Evolutionary conservation across 2,113 vertebrate genomes (phyloP).

Genomic region (Burhinus oedicnemus): DNA sequence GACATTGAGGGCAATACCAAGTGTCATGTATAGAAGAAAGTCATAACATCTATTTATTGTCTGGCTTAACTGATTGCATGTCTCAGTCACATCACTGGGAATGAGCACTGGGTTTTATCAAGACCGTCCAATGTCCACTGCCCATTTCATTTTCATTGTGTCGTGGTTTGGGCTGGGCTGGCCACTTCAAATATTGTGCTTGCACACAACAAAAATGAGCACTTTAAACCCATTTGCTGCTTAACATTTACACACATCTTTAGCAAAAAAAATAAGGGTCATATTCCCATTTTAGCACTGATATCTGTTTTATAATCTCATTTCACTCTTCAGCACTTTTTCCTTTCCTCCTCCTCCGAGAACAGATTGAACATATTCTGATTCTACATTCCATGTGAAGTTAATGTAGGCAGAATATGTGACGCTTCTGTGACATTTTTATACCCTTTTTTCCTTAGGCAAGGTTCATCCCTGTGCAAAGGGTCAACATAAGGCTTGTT

Average conservation of each 20-base stretch:
- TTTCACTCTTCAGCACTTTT: not conserved
- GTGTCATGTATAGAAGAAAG: fast-evolving
- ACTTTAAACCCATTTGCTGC: not conserved
- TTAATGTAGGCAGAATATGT: not conserved
- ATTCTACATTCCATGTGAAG: not conserved
- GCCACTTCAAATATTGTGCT: not conserved
- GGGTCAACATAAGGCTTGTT: not conserved
- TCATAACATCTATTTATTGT: not conserved
- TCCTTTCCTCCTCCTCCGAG: not conserved
- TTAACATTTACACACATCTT: not conserved
- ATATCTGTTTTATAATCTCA: not conserved
- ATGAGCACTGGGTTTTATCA: not conserved
- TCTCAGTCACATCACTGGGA: not conserved
- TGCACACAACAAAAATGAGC: not conserved
- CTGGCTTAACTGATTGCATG: not conserved
- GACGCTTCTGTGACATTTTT: not conserved
- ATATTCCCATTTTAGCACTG: not conserved
- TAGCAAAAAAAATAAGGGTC: not conserved
- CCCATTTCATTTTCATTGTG: not conserved
- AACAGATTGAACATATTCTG: not conserved
- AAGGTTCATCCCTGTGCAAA: conserved; percentile 16
- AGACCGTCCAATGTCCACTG: not conserved
- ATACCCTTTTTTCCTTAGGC: not conserved
- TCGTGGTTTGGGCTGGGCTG: not conserved
- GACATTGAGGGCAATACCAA: not conserved